These are phyloP conservation scores for Spinibarbus caldwelli DNA, from an alignment of 2,797 vertebrate species.

Conservation along the genomic window DNA sequence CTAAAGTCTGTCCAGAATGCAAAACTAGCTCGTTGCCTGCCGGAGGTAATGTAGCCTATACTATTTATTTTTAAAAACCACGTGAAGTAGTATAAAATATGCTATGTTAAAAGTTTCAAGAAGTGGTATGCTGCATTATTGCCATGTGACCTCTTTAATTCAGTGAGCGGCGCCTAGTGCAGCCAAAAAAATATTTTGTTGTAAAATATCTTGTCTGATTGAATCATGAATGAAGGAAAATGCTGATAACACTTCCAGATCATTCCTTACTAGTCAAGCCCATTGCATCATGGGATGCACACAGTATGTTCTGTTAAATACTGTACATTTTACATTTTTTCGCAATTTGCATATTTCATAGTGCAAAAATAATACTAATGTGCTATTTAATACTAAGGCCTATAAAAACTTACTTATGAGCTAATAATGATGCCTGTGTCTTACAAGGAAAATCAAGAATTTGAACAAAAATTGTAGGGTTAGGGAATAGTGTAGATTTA, in stretches of 20 bases:
- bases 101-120: neutral
- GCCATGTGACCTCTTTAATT: neutral
- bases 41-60: neutral
- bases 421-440: no score
- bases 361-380: no score
- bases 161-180: neutral
- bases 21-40: neutral
- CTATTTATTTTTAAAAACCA: conserved; percentile 7
- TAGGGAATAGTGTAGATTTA: no score
- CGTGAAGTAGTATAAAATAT: no score
- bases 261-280: neutral
- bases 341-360: neutral
- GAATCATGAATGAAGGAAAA: neutral
- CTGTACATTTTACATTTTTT: neutral
- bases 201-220: neutral
- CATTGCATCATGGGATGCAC: neutral
- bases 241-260: neutral
- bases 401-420: no score
- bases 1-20: neutral
- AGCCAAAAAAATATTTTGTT: neutral
- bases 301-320: neutral
- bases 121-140: neutral
- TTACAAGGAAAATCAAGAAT: no score
- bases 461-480: no score
- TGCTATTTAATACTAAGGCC: no score